Conservation (phyloP, 2,113 vertebrate genomes). For the Perca fluviatilis region DNA sequence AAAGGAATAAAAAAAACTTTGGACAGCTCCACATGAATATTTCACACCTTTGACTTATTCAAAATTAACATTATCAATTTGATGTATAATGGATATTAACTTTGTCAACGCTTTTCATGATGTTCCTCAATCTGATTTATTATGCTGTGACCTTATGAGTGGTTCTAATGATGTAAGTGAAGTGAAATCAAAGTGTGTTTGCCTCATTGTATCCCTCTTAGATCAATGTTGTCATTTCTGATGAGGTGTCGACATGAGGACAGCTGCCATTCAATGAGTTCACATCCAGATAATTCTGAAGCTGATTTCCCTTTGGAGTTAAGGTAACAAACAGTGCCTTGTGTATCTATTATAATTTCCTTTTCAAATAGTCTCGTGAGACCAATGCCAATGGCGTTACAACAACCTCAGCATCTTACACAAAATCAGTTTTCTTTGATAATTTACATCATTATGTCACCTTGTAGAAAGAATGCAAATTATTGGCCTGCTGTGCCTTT, state of each 20-base stretch:
- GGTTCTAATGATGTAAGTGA: slow-evolving; percentile 73
- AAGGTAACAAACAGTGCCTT: slow-evolving; percentile 70
- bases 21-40: slow-evolving; percentile 95
- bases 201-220: slow-evolving; percentile 56
- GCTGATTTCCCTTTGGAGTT: slow-evolving; percentile 76
- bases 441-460: slow-evolving; percentile 81
- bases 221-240: slow-evolving; percentile 71
- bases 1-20: slow-evolving; percentile 86
- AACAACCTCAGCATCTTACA: slow-evolving; percentile 58
- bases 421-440: slow-evolving; percentile 79
- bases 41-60: slow-evolving; percentile 96
- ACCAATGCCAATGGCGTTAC: slow-evolving; percentile 70
- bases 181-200: slow-evolving; percentile 80
- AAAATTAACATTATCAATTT: slow-evolving; percentile 94
- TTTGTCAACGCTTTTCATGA: slow-evolving; percentile 80
- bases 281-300: slow-evolving; percentile 54
- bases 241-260: slow-evolving; percentile 66
- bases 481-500: slow-evolving; percentile 73
- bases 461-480: slow-evolving; percentile 78
- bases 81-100: slow-evolving; percentile 93
- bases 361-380: slow-evolving; percentile 76
- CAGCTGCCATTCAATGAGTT: slow-evolving; percentile 78
- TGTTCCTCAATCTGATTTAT: slow-evolving; percentile 58
- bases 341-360: slow-evolving; percentile 72
- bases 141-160: slow-evolving; percentile 69